Evolutionary conservation across 2,888 invertebrate genomes (phyloP), one percentile per base, ranked within the genome.

Genomic region (Rhodophaea formosa): DNA sequence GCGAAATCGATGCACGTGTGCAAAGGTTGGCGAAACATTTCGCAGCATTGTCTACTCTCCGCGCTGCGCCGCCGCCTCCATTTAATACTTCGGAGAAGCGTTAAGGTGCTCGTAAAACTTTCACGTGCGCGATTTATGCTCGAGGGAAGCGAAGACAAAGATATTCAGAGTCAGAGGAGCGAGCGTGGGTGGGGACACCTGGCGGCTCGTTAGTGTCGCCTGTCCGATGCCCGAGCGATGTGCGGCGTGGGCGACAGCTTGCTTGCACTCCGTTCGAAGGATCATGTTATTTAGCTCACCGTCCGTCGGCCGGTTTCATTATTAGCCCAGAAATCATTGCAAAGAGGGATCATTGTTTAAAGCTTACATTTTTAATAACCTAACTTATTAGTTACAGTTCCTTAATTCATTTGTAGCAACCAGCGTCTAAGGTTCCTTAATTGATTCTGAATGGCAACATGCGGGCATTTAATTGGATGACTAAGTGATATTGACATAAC

Each of bases 61-160:
- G 78, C 68, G 66, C 73, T 71, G 70, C 68, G 66, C 73, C 71
- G 70, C 70, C 67, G 74, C 72, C 76, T 70, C 75, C 75, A 75
- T 86, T 87, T 88, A 88, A 84, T 75, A 74, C 76, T 88, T 88
- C 86, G 79, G 76, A 81, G 88, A 88, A 87, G 82, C 79, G 77
- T 85, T 82, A 83, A 86, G 84, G 84, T 83, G 86, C 75, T 88
- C 89, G 85, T 90, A 89, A 90, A 90, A 90, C 89, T 91, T 90
- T 91, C 90, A 88, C 89, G 86, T 85, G 75, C 79, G 77, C 88
- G 79, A 88, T 89, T 88, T 89, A 89, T 88, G 82, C 74, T 77
- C 75, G 79, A 81, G 81, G 80, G 81, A 78, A 74, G 74, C 75
- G 79, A 82, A 84, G 86, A 88, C 88, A 84, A 86, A 88, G 86